phyloP scores from a whole-genome alignment of 2,888 invertebrate genomes.

The Pseudococcus longispinus region DNA sequence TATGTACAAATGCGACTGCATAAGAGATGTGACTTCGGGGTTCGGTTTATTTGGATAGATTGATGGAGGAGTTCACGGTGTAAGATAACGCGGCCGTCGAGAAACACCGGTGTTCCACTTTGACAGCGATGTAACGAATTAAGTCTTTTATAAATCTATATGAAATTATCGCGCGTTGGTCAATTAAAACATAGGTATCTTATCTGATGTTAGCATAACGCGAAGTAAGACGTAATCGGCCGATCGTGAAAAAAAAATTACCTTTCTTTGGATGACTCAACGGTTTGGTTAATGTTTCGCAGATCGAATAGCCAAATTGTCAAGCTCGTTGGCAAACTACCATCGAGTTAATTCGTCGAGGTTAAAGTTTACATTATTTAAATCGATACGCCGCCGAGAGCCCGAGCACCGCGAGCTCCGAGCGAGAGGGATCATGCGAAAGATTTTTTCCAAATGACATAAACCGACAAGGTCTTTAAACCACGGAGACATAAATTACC shows the following conservation, averaged over 20 bases:
- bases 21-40: neutral
- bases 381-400: neutral
- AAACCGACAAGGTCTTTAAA: conserved; percentile 2
- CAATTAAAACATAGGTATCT: neutral
- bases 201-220: neutral
- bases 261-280: conserved; percentile 1
- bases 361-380: conserved; percentile 16
- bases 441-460: conserved; percentile 11
- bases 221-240: neutral
- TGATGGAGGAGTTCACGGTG: neutral
- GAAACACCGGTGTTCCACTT: neutral
- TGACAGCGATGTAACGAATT: neutral
- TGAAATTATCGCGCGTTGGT: neutral
- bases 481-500: neutral
- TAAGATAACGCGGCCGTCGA: neutral
- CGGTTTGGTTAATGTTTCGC: neutral
- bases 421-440: neutral
- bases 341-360: neutral
- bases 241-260: neutral
- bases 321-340: neutral
- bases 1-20: neutral
- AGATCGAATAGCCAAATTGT: conserved; percentile 18
- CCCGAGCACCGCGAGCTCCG: neutral
- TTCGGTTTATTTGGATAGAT: too few relatives aligned
- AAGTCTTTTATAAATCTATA: neutral